Base-by-base conservation (phyloP, 2,797 vertebrate species). In the Merluccius polli region DNA sequence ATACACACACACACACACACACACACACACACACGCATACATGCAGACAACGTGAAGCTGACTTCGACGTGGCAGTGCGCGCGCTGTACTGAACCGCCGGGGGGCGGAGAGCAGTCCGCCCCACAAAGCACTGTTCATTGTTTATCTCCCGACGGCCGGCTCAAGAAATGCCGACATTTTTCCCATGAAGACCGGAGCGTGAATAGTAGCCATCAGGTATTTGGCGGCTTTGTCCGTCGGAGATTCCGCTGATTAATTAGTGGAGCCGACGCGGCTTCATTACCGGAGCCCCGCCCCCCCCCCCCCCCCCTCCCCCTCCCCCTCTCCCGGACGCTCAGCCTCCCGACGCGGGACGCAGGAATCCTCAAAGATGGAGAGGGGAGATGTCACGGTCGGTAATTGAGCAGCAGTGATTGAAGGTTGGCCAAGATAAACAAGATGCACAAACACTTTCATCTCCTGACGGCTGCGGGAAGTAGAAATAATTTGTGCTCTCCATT, bases 101-200 rank as follows among this genome's bases (percentile, higher is more conserved):
- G n/a, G 36, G 36, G 36, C 36, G 36, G 38, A 41, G 1, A 44
- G 41, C 16, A 44, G 41, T 44, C 41, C 18, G 41, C 41, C 33
- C 33, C 41, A 18, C 18, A 16, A 44, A 44, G 41, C 41, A 44
- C 41, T 44, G 41, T 44, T 90, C 87, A 87, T 87, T 30, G 86
- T 76, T 85, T 86, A 76, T 80, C 83, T 83, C 77, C 75, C 82
- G 78, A 44, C 79, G 52, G 81, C 81, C 81, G 77, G 72, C 82
- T 85, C 79, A 89, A 84, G 78, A 90, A 91, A 89, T 81, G 83
- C 86, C 82, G 84, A 70, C 88, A 89, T 87, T 90, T 88, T 78
- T 71, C 73, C 13, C 71, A 70, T 3, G 30, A 78, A 84, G 82
- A 81, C 68, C 77, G 77, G 82, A 84, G 41, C 41, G 41, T 44